Conservation (phyloP, 2,797 vertebrate genomes). For the Melanotaenia nigrans region DNA sequence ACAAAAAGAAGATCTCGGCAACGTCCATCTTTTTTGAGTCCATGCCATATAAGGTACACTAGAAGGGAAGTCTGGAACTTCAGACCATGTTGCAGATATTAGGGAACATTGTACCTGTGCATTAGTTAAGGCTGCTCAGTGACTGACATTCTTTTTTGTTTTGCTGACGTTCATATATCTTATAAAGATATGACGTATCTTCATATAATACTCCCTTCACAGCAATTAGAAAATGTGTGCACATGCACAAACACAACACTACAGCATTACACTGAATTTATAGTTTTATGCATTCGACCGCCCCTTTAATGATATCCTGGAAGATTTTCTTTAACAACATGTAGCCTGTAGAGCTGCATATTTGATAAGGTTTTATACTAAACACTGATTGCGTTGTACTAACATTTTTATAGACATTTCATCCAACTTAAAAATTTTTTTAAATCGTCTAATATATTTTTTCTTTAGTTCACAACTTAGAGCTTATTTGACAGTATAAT, state of each 20-base stretch:
- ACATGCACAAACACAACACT: not conserved
- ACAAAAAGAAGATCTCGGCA: constrained; percentile 97
- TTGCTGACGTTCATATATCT: too few species aligned
- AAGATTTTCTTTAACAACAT: not conserved
- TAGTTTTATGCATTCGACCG: not conserved
- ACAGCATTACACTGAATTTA: not conserved
- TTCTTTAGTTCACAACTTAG: not conserved
- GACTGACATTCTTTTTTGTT: not conserved
- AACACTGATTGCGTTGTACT: not conserved
- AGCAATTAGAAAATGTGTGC: not conserved
- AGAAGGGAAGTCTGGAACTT: not conserved
- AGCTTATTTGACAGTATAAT: not conserved
- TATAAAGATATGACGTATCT: too few species aligned
- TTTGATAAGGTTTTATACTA: not conserved
- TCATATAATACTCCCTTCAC: not conserved
- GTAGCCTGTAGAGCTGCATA: not conserved
- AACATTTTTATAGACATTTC: not conserved
- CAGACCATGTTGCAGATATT: not conserved
- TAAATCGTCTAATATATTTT: not conserved
- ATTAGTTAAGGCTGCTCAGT: not conserved
- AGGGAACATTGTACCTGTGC: not conserved
- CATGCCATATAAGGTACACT: constrained; percentile 97
- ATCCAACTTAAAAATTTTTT: not conserved
- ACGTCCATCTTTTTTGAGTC: constrained; percentile 98
- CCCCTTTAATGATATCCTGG: not conserved